A percentile compares a stretch with the other conserved stretches of the same genome.
These are phyloP conservation scores for Tokudaia muenninki DNA, from an alignment of 2,797 vertebrate species.

Conservation along the genomic window DNA sequence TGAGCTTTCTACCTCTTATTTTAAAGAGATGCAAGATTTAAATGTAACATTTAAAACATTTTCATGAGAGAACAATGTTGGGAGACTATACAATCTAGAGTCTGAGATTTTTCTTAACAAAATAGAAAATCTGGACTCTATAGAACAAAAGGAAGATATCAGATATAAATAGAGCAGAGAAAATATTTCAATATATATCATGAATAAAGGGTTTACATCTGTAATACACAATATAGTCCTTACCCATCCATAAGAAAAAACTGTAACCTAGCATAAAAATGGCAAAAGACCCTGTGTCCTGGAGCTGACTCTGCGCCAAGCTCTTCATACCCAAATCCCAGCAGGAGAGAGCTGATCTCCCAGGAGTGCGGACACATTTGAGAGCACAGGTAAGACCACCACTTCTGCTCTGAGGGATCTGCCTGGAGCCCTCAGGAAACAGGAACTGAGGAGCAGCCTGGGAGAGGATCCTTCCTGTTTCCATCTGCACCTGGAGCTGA, in stretches of 20 bases:
- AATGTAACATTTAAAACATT: slow-evolving; percentile 14
- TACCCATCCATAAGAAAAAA: neutral
- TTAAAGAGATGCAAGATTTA: slow-evolving; percentile 51
- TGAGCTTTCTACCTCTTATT: slow-evolving; percentile 14
- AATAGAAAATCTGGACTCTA: slow-evolving; percentile 57
- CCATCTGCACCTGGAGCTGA: too few species aligned
- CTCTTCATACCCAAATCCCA: too few species aligned
- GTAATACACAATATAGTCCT: neutral
- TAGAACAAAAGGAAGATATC: slow-evolving; percentile 44
- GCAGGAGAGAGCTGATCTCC: too few species aligned
- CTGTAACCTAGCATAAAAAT: neutral
- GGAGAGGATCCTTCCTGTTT: too few species aligned
- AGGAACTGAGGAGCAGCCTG: too few species aligned
- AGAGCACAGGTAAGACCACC: too few species aligned
- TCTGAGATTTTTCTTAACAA: slow-evolving; percentile 63
- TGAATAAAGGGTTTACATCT: neutral
- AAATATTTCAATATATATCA: neutral
- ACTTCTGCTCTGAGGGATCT: too few species aligned
- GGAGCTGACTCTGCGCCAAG: too few species aligned
- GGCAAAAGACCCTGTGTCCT: too few species aligned
- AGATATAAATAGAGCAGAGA: neutral
- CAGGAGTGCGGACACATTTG: too few species aligned
- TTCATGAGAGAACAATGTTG: slow-evolving; percentile 45
- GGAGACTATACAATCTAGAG: neutral
- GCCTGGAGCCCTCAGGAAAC: too few species aligned